Base-by-base conservation (phyloP, 2,888 invertebrate species). In the Aphodius granarius region DNA sequence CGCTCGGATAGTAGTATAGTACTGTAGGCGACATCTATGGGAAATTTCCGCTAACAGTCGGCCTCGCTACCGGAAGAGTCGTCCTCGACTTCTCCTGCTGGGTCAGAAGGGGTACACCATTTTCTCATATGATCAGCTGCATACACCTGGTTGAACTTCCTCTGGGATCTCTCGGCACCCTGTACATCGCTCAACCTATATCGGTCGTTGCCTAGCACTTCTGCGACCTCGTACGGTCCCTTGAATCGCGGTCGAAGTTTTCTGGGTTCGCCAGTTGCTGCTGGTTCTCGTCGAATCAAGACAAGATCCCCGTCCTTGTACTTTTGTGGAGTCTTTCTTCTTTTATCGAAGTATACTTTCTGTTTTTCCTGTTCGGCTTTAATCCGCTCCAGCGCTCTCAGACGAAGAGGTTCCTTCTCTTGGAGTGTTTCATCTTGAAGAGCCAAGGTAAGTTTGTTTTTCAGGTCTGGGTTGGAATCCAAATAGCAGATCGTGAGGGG, bases 401-500 rank as follows among this genome's bases (percentile, higher is more conserved):
- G n/a, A 5, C 21, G 68, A 19, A 68, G 19, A 2, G n/a, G 23
- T n/a, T 22, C 63, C 63, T n/a, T 18, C 62, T 64, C 71, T 17
- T n/a, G n/a, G 3, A 23, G n/a, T 13, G 23, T 65, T 23, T 64
- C 63, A 16, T 75, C 75, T 18, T 72, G 20, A 17, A 75, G 21
- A n/a, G 75, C 75, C 18, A 43, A 73, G 9, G 63, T 21, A 15
- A 72, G 65, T 65, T 75, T 22, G 62, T 75, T 75, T 16, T 65
- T 20, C 6, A 75, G 22, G 19, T 63, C 75, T 6, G n/a, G 72
- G 72, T 63, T 65, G 64, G 21, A 43, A 73, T 15, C 81, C 81
- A 79, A 83, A 83, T 78, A 83, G 76, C 64, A 82, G 73, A 65
- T 81, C 80, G 16, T 72, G 72, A n/a, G 80, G 77, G 19, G 80